A percentile compares a stretch with the other conserved stretches of the same genome.
These are phyloP conservation scores for Netelia inedita DNA, from an alignment of 2,888 invertebrate species.

Conservation along the genomic window DNA sequence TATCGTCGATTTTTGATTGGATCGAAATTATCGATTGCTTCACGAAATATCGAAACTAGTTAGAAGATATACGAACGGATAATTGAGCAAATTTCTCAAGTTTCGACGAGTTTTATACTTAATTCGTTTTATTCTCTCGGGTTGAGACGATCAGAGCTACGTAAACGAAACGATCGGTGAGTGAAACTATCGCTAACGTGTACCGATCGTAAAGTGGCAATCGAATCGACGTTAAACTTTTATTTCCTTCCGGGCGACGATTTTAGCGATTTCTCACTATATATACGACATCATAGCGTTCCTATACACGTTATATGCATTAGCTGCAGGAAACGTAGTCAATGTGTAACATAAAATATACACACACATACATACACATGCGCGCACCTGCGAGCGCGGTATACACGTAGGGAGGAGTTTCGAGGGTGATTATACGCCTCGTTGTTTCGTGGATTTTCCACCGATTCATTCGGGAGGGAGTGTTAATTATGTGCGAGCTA, in stretches of 20 bases:
- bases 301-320: constrained; percentile 18
- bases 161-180: constrained; percentile 43
- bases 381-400: neutral
- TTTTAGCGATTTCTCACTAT: constrained; percentile 37
- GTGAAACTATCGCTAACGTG: constrained; percentile 53
- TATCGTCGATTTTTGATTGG: neutral
- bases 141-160: neutral
- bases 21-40: neutral
- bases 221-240: constrained; percentile 66
- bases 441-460: constrained; percentile 63
- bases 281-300: neutral
- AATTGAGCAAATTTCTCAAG: neutral
- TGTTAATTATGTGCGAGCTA: constrained; percentile 55
- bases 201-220: constrained; percentile 62
- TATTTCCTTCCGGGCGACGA: constrained; percentile 61
- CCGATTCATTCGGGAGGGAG: constrained; percentile 52
- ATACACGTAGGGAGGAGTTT: constrained; percentile 19
- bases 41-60: too few relatives aligned
- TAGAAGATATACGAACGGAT: too few relatives aligned
- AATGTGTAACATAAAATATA: constrained; percentile 16
- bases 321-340: constrained; percentile 20
- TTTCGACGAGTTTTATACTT: neutral
- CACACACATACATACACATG: constrained; percentile 12
- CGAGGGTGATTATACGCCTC: constrained; percentile 62
- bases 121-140: constrained; percentile 11